Evolutionary conservation across 2,888 invertebrate species (phyloP).

Genomic region (Luffia ferchaultella): DNA sequence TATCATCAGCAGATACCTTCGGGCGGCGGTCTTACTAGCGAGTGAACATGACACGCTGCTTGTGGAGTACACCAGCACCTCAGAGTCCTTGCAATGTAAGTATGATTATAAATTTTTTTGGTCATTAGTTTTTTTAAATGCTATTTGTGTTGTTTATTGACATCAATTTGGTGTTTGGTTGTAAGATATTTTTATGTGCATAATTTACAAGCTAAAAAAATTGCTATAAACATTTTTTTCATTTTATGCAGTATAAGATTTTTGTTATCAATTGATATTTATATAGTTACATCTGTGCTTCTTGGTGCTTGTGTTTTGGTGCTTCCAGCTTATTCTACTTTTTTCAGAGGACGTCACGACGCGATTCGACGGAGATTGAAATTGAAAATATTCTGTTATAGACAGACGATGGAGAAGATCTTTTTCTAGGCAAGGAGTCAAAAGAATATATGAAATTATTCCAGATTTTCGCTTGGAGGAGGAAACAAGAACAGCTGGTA

Average conservation of each 20-base stretch:
- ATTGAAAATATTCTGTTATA: neutral
- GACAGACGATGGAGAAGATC: neutral
- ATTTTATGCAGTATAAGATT: neutral
- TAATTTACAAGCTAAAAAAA: no score
- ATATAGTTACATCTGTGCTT: neutral
- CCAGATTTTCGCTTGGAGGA: constrained; percentile 5
- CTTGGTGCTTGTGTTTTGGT: neutral
- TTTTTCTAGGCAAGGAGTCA: neutral
- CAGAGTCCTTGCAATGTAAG: neutral
- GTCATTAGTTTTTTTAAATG: neutral
- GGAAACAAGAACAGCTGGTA: neutral
- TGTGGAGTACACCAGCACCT: neutral
- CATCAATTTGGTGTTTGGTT: neutral
- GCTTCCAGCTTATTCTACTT: neutral
- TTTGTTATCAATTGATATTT: neutral
- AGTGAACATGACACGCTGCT: no score
- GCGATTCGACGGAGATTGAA: neutral
- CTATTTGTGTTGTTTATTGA: neutral
- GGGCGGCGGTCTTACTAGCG: no score
- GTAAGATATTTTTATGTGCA: no score
- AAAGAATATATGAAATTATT: constrained; percentile 4
- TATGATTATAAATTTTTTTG: neutral
- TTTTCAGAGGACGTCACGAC: neutral
- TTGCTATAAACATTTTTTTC: neutral
- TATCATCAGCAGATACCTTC: no score